Evolutionary conservation across 2,797 vertebrate species (phyloP).

Genomic region (Rhodeus uyekii): DNA sequence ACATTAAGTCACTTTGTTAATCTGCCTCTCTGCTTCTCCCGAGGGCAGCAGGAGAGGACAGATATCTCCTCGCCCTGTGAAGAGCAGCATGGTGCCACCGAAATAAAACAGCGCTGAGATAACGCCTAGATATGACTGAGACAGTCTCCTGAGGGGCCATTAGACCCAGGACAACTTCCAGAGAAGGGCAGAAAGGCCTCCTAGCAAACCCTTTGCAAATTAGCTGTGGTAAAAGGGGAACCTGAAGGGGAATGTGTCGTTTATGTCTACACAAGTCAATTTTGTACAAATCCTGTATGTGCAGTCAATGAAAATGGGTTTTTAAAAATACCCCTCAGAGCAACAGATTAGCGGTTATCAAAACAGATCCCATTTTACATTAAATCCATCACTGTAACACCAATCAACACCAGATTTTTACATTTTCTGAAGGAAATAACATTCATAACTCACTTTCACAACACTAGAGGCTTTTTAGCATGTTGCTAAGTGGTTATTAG

Average conservation of each 20-base stretch:
- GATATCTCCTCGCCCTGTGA: slow-evolving; percentile 26
- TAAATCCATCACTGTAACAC: neutral
- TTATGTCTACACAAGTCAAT: neutral
- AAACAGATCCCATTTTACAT: neutral
- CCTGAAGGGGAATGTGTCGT: neutral
- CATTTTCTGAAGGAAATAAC: neutral
- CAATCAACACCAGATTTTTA: neutral
- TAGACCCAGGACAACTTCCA: slow-evolving; percentile 36
- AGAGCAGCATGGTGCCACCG: slow-evolving; percentile 33
- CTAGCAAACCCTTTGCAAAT: neutral
- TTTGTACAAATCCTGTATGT: neutral
- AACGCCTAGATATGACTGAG: slow-evolving; percentile 31
- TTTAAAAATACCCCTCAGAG: neutral
- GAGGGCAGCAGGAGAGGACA: slow-evolving; percentile 27
- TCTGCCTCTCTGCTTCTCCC: slow-evolving; percentile 18
- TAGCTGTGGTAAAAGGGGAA: slow-evolving; percentile 6
- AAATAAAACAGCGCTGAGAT: slow-evolving; percentile 35
- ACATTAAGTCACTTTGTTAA: slow-evolving; percentile 48
- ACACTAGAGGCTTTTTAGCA: neutral
- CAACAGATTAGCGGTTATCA: neutral
- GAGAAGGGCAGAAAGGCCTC: slow-evolving; percentile 21
- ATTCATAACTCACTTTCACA: neutral
- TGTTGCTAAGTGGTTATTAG: neutral
- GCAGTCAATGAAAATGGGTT: neutral
- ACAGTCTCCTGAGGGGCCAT: slow-evolving; percentile 35